Percentiles rank a stretch among this genome's conserved stretches.
Conservation (phyloP, 37 sponge, comb jelly and placozoan species). For the Chondrilla cf. caribensis region DNA sequence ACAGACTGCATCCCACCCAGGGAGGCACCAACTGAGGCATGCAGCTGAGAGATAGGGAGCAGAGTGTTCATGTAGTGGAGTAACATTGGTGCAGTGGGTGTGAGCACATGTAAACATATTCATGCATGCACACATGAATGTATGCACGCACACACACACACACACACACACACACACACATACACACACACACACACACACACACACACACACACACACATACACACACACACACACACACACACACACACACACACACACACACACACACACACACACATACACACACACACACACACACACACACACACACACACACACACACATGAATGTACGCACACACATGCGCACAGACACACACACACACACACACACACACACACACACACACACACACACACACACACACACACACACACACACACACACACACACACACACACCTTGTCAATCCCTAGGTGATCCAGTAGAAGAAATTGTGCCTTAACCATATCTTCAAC, state of each 20-base stretch:
- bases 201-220: slow-evolving; percentile 25
- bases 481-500: slow-evolving; percentile 65
- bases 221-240: slow-evolving; percentile 32
- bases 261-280: slow-evolving; percentile 8
- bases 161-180: neutral
- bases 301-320: slow-evolving; percentile 4
- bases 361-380: slow-evolving; percentile 25
- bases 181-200: neutral
- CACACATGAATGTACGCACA: neutral
- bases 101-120: neutral
- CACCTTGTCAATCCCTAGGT: slow-evolving; percentile 53
- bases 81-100: too few relatives aligned
- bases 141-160: neutral
- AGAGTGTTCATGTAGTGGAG: neutral
- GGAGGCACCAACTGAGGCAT: slow-evolving; percentile 69
- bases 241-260: slow-evolving; percentile 25
- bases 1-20: slow-evolving; percentile 76
- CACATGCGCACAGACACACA: neutral
- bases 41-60: slow-evolving; percentile 19
- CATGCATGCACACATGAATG: neutral
- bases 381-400: slow-evolving; percentile 31
- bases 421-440: neutral
- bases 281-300: neutral
- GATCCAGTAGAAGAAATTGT: slow-evolving; percentile 65
- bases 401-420: slow-evolving; percentile 32